Evolutionary conservation across 1,140 invertebrate genomes (phyloP), one percentile per base, ranked within the genome.

Genomic region (Plutomurus gul): DNA sequence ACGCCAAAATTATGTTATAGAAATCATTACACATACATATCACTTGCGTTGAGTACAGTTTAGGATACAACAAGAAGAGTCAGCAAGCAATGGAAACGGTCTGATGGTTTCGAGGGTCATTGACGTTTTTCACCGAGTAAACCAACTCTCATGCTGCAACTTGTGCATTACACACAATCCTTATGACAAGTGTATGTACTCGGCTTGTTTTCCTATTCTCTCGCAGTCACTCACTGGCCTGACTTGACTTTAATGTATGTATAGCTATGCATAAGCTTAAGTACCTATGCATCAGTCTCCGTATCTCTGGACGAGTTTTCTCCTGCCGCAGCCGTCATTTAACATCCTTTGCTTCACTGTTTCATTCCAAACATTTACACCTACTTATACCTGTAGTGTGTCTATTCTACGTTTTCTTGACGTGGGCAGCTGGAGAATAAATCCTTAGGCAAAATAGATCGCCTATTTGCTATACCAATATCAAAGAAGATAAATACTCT

Each of bases 101-200:
- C 81, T 76, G 78, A 43, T 82, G 81, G 37, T 74, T 75, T 79
- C 74, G 43, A 81, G 82, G 82, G 82, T 82, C 82, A 82, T 82
- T 82, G 82, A 82, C 82, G 81, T 72, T 65, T 56, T 77, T 77
- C n/a, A 36, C 36, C 30, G 39, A 65, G 16, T 65, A 65, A 71
- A 60, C 30, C 51, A 60, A 36, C 25, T 46, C 71, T 75, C 22
- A 13, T 16, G 33, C 47, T 75, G 13, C 43, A 10, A 10, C 47
- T 39, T 47, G 4, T 46, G 18, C 43, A 36, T 46, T 10, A 3
- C 49, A 25, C 11, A 7, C 56, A 37, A 22, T 7, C 13, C 18
- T 39, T 40, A 72, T 22, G 36, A 40, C 70, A 72, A 72, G 39
- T 22, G 36, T 37, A 71, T 37, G n/a, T 8, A 33, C 27, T 33